Evolutionary conservation across 2,113 vertebrate species (phyloP).

Genomic region (Tiliqua scincoides): DNA sequence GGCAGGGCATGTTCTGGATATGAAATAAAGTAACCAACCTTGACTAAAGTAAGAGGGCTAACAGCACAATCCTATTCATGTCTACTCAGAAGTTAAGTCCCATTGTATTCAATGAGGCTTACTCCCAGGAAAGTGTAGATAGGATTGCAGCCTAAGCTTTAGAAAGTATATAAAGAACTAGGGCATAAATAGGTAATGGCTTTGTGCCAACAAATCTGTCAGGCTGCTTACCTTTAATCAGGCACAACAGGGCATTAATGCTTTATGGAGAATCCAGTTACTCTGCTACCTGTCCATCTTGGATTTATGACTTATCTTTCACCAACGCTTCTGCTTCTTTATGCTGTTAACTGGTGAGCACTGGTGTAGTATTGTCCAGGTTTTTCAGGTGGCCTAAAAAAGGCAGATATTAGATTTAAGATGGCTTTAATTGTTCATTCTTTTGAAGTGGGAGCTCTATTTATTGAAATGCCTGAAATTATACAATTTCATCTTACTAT

Average conservation of each 20-base stretch:
- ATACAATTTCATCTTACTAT: neutral
- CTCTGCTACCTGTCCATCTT: neutral
- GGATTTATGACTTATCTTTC: neutral
- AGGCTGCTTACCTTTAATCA: constrained; percentile 17
- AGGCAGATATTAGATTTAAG: neutral
- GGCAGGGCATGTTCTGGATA: neutral
- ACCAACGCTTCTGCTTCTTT: neutral
- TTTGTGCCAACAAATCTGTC: neutral
- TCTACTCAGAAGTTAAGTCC: too few species aligned
- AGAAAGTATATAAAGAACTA: neutral
- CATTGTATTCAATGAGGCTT: too few species aligned
- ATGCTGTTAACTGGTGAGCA: neutral
- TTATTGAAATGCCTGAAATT: neutral
- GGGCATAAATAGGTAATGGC: neutral
- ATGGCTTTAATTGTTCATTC: accelerated
- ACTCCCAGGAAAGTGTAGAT: too few species aligned
- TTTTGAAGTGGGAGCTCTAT: neutral
- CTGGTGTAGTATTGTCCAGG: accelerated
- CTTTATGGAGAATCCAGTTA: neutral
- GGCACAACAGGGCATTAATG: neutral
- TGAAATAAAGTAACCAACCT: neutral
- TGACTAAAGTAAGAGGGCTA: neutral
- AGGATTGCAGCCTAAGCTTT: too few species aligned
- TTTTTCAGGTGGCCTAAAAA: neutral
- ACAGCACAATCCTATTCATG: too few species aligned